Base-by-base conservation (phyloP, 2,797 vertebrate species). In the Myripristis jacobus region DNA sequence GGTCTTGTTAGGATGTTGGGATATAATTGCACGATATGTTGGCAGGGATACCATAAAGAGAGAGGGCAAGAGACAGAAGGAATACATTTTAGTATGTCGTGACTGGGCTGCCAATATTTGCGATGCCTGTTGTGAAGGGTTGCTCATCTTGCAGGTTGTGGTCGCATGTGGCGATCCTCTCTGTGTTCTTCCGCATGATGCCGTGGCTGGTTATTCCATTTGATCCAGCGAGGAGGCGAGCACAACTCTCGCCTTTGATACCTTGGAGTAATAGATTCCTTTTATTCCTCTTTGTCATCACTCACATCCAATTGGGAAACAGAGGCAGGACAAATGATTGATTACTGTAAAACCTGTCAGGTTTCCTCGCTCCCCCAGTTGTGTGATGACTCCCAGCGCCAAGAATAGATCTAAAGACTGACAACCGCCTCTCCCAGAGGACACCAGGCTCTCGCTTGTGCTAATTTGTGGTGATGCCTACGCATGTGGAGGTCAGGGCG, bases 341-440 rank as follows among this genome's bases (percentile, higher is more conserved):
- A 91, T 90, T 85, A 88, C 83, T 86, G 82, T 81, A 66, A 80
- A 88, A 79, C 55, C 83, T 78, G 87, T 87, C 86, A 87, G 79
- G 58, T 52, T 41, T 47, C 58, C 64, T 67, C 63, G 10, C 57
- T 62, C 62, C 34, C 36, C 31, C 64, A 64, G 66, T 70, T 64
- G 75, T 61, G 72, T 62, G 74, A 87, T 81, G 77, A 66, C 75
- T 87, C 81, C 44, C 65, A 27, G 54, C 69, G 84, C 91, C 83
- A 50, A 66, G 79, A 92, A 92, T 92, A 93, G 88, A 90, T 84
- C 73, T 75, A 3, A 79, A 86, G 90, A 91, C 80, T 90, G 92
- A 91, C 91, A 90, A 87, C 85, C 87, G 87, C 84, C 80, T 51
- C 58, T 91, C 91, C 90, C 90, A 53, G 2, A 73, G 85, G 92